Conservation (phyloP, 2,888 invertebrate genomes). For the Leptinotarsa peninsularis region DNA sequence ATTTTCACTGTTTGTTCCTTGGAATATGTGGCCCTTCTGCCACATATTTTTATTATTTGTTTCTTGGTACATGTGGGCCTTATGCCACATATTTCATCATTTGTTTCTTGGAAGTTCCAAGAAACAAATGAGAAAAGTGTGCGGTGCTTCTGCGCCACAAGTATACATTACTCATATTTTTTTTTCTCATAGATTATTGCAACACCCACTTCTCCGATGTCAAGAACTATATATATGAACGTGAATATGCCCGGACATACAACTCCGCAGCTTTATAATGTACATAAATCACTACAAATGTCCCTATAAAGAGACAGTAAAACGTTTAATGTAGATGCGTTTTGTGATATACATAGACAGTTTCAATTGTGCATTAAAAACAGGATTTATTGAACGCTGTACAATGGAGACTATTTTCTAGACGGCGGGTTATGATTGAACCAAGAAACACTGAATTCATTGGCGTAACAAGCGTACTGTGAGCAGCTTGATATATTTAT, state of each 20-base stretch:
- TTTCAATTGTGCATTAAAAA: conserved; percentile 42
- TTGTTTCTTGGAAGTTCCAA: no score
- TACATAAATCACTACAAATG: conserved; percentile 40
- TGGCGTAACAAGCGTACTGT: conserved; percentile 18
- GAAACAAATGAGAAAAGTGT: no score
- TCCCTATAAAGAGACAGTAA: conserved; percentile 43
- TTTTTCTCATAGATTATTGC: neutral
- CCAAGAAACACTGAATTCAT: conserved; percentile 27
- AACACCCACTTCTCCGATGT: conserved; percentile 3
- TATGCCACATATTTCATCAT: no score
- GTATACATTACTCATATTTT: neutral
- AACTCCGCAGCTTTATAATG: conserved; percentile 29
- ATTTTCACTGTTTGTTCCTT: no score
- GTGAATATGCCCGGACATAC: conserved; percentile 21
- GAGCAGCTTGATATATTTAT: no score
- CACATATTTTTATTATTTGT: no score
- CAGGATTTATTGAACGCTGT: conserved; percentile 35
- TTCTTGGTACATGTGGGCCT: no score
- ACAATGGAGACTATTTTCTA: conserved; percentile 35
- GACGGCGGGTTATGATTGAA: conserved; percentile 20
- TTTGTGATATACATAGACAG: conserved; percentile 44
- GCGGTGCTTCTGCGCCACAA: neutral
- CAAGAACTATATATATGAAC: neutral
- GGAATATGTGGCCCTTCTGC: no score
- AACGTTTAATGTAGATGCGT: conserved; percentile 42